These are phyloP conservation scores for Centropyge bicolor DNA, from an alignment of 2,797 vertebrate genomes.

Conservation along the genomic window DNA sequence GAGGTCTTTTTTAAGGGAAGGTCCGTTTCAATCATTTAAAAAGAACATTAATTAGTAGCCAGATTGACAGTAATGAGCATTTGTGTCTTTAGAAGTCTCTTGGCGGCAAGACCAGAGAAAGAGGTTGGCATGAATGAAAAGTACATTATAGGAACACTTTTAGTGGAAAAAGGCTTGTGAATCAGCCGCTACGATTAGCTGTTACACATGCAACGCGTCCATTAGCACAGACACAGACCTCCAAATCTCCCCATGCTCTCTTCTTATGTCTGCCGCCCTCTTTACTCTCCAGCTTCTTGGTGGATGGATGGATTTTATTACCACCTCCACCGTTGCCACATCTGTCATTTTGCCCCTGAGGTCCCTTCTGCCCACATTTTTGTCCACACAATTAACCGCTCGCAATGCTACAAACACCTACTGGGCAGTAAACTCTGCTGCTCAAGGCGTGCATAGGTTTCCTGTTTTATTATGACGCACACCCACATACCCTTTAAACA, in stretches of 20 bases:
- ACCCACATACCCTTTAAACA: conserved; percentile 28
- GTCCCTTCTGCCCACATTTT: conserved; percentile 64
- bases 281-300: conserved; percentile 43
- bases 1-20: conserved; percentile 33
- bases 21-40: conserved; percentile 62
- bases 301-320: conserved; percentile 60
- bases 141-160: conserved; percentile 43
- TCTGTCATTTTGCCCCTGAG: conserved; percentile 76
- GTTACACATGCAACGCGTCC: conserved; percentile 38
- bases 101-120: conserved; percentile 37
- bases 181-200: conserved; percentile 56
- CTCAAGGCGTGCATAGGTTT: conserved; percentile 60
- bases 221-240: conserved; percentile 40
- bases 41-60: conserved; percentile 61
- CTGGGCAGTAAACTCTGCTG: conserved; percentile 57
- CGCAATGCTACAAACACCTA: conserved; percentile 67
- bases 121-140: conserved; percentile 58
- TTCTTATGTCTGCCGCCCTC: conserved; percentile 50
- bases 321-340: conserved; percentile 60
- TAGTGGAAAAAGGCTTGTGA: conserved; percentile 44
- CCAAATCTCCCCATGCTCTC: conserved; percentile 36
- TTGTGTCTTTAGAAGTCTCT: conserved; percentile 65
- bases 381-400: conserved; percentile 74
- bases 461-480: conserved; percentile 52
- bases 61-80: conserved; percentile 66